Base-by-base conservation (phyloP, 1,140 invertebrate species). In the Drosophila simulans region DNA sequence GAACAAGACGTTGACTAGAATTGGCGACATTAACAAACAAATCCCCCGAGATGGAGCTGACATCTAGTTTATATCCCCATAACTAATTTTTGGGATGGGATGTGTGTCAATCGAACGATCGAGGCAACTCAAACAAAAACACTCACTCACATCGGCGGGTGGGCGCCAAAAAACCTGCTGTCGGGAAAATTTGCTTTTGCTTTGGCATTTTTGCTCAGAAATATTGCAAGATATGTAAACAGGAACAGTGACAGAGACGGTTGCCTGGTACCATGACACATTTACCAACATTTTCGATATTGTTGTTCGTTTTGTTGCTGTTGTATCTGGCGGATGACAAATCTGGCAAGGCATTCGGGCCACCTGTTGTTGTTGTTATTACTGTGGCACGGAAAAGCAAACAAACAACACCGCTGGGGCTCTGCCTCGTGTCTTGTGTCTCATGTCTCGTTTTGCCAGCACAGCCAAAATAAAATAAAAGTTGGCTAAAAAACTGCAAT, bases 141-240 rank as follows among this genome's bases (percentile, higher is more conserved):
- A 66, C 15, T 65, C 25, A 37, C 51, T 40, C 12, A 31, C 31
- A 31, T 31, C 8, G 45, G 20, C 5, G 45, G 20, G 35, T 17
- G 45, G 49, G 34, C 37, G 34, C 15, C 17, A 46, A 40, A 40
- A 69, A 88, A 84, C 83, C 72, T 46, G 84, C 65, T 86, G 43
- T 17, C 31, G 42, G 31, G 51, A 54, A 70, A 59, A 71, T 60
- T 60, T 77, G 65, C 66, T 70, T 69, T 65, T 80, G 63, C 66
- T 75, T 63, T 46, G 65, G 56, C 58, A 69, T 65, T 80, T 51
- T 69, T 27, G 60, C 48, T 63, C 51, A 22, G 35, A 77, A 77
- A 64, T 81, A 82, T 78, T 85, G 82, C 83, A 70, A 82, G 83
- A 86, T 82, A 86, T 88, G 79, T 78, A 86, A 86, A 82, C 82